Evolutionary conservation across 2,888 invertebrate species (phyloP).

Genomic region (Polymixis lichenea): DNA sequence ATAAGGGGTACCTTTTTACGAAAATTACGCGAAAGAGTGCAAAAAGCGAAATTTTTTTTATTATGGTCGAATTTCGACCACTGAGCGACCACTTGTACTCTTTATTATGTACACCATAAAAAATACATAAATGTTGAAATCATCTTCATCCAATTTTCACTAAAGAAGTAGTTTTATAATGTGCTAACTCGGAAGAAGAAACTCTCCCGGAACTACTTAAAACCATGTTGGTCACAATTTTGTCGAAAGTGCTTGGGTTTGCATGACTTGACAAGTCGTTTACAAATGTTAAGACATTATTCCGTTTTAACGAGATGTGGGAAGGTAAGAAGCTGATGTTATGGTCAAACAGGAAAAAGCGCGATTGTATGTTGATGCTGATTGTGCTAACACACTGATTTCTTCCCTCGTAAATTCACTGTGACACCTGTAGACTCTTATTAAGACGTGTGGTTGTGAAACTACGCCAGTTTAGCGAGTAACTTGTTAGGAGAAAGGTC

Average conservation of each 20-base stretch:
- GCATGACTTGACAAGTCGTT: slow-evolving; percentile 35
- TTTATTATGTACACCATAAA: no score
- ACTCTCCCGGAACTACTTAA: slow-evolving; percentile 49
- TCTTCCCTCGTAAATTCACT: slow-evolving; percentile 55
- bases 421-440: slow-evolving; percentile 49
- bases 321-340: slow-evolving; percentile 56
- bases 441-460: slow-evolving; percentile 49
- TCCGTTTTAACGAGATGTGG: slow-evolving; percentile 59
- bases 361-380: slow-evolving; percentile 62
- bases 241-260: slow-evolving; percentile 42
- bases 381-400: slow-evolving; percentile 49
- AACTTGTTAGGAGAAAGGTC: slow-evolving; percentile 17
- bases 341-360: slow-evolving; percentile 59
- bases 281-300: slow-evolving; percentile 58
- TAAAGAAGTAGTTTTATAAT: neutral
- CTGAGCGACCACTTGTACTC: no score
- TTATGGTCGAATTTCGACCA: no score
- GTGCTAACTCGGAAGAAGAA: slow-evolving; percentile 6
- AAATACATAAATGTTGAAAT: no score
- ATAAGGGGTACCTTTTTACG: no score
- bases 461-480: slow-evolving; percentile 16
- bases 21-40: no score
- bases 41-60: no score
- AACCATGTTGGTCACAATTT: slow-evolving; percentile 20
- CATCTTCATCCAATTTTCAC: no score